Conservation (phyloP, 2,113 vertebrate species). For the Microcebus lehilahytsara region DNA sequence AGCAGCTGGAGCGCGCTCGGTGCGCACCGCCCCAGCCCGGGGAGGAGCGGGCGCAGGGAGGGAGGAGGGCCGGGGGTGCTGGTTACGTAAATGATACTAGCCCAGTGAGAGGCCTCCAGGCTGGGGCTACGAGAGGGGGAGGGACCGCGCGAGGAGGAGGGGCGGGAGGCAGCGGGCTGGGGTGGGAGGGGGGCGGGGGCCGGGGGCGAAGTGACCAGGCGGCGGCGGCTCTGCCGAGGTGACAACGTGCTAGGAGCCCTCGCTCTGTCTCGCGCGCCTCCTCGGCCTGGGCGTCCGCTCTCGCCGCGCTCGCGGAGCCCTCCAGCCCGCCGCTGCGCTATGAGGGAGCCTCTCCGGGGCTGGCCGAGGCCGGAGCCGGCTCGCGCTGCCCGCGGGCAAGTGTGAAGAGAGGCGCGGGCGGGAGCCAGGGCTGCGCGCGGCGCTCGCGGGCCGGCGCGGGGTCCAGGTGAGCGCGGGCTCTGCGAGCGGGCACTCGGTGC, state of each 20-base stretch:
- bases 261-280: background rate
- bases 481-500: background rate
- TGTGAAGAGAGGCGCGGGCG: slow-evolving; percentile 55
- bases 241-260: slow-evolving; percentile 45
- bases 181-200: slow-evolving; percentile 38
- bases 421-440: slow-evolving; percentile 17
- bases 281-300: slow-evolving; percentile 42
- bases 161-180: background rate
- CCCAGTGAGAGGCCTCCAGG: slow-evolving; percentile 75
- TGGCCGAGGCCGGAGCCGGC: slow-evolving; percentile 60
- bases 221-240: slow-evolving; percentile 43
- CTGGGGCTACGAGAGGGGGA: slow-evolving; percentile 58
- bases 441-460: background rate
- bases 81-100: slow-evolving; percentile 77
- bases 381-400: background rate
- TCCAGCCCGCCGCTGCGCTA: slow-evolving; percentile 54
- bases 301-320: background rate
- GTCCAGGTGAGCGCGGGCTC: slow-evolving; percentile 50
- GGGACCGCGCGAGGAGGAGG: slow-evolving; percentile 36
- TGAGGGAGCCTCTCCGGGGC: slow-evolving; percentile 64
- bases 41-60: slow-evolving; percentile 55
- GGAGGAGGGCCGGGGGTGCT: slow-evolving; percentile 54
- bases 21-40: slow-evolving; percentile 57
- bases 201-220: slow-evolving; percentile 64
- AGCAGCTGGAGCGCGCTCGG: slow-evolving; percentile 66